Evolutionary conservation across 2,888 invertebrate species (phyloP).

Genomic region (Baronia brevicornis): DNA sequence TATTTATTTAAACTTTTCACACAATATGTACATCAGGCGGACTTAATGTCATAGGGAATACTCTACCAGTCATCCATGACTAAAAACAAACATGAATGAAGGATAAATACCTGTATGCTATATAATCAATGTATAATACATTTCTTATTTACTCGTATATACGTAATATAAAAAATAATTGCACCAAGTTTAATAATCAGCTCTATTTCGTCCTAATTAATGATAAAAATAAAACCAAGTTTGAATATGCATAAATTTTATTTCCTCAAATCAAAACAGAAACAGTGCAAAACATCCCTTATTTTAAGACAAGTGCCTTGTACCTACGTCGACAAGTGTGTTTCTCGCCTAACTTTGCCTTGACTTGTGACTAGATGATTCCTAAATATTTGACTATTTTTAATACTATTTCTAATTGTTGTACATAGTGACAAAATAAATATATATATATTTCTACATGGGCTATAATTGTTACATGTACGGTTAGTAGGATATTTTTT

Average conservation of each 20-base stretch:
- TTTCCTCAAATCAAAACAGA: conserved; percentile 7
- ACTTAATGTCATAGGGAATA: no score
- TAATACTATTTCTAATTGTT: conserved; percentile 65
- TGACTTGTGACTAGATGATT: conserved; percentile 41
- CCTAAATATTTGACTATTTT: conserved; percentile 69
- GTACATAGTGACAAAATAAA: conserved; percentile 63
- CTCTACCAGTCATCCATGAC: no score
- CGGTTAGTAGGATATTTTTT: conserved; percentile 69
- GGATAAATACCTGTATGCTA: no score
- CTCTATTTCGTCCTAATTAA: background rate
- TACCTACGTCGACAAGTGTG: conserved; percentile 26
- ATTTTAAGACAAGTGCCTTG: conserved; percentile 30
- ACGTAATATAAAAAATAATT: no score
- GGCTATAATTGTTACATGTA: conserved; percentile 66
- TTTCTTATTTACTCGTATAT: no score
- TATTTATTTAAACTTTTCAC: no score
- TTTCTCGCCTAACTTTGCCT: conserved; percentile 26
- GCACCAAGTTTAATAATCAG: no score
- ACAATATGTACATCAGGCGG: no score
- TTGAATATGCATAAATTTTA: conserved; percentile 5
- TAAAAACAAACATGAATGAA: no score
- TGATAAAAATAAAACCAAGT: conserved; percentile 2
- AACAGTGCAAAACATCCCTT: conserved; percentile 9
- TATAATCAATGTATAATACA: no score
- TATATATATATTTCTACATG: conserved; percentile 72